phyloP scores from a whole-genome alignment of 2,888 invertebrate genomes.

The Cheilosia impressa region DNA sequence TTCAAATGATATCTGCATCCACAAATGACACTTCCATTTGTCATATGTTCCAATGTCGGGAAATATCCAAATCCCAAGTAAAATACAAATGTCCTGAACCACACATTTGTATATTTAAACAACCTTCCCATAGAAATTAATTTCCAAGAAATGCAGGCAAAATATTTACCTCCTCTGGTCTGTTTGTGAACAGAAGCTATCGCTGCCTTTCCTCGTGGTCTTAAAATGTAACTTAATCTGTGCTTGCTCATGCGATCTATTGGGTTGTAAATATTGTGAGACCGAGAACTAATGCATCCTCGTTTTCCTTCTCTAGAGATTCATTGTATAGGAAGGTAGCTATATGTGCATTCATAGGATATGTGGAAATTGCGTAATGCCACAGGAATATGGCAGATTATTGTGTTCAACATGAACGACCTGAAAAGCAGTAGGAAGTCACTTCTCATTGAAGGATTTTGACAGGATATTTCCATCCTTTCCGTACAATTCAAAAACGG shows the following conservation, averaged over 20 bases:
- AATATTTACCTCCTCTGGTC: not conserved
- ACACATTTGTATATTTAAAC: not conserved
- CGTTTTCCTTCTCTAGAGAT: constrained; percentile 10
- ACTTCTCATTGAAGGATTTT: constrained; percentile 55
- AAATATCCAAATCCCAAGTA: too few relatives aligned
- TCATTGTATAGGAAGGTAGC: not conserved
- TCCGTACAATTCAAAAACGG: constrained; percentile 33
- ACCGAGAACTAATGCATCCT: constrained; percentile 17
- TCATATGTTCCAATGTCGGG: too few relatives aligned
- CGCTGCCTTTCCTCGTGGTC: not conserved
- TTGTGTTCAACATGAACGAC: constrained; percentile 59
- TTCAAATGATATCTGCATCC: too few relatives aligned
- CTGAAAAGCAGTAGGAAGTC: constrained; percentile 48
- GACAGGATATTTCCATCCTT: constrained; percentile 60
- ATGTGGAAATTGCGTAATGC: constrained; percentile 35
- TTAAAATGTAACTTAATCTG: constrained; percentile 46
- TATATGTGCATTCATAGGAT: constrained; percentile 23
- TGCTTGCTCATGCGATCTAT: constrained; percentile 47
- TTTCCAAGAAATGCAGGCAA: not conserved
- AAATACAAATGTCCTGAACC: too few relatives aligned
- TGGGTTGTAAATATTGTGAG: constrained; percentile 27
- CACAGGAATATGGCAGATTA: constrained; percentile 37
- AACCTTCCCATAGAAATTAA: not conserved
- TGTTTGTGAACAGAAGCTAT: not conserved
- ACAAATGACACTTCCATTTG: too few relatives aligned